These are phyloP conservation scores for Hirtodrosophila duncani DNA, from an alignment of 2,888 invertebrate genomes.

Conservation along the genomic window DNA sequence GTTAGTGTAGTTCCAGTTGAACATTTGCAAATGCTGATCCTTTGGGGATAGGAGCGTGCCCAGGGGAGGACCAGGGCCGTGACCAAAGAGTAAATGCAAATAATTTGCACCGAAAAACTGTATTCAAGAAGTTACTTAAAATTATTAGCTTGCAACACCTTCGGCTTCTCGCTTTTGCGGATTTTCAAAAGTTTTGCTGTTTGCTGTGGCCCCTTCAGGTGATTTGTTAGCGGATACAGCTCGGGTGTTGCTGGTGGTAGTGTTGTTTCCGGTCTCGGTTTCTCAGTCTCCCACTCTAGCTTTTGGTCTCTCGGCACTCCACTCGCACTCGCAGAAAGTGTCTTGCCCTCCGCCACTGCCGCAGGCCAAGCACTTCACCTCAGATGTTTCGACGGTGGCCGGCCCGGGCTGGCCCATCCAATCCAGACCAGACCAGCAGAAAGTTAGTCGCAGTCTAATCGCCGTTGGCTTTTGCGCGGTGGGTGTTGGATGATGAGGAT, in stretches of 20 bases:
- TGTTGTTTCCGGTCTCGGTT: slow-evolving; percentile 7
- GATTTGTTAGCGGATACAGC: slow-evolving; percentile 5
- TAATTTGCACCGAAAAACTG: too few relatives aligned
- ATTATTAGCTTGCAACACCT: slow-evolving; percentile 13
- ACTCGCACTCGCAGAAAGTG: too few relatives aligned
- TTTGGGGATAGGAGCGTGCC: too few relatives aligned
- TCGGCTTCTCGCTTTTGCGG: neutral
- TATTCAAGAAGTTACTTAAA: slow-evolving; percentile 8
- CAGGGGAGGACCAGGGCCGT: too few relatives aligned
- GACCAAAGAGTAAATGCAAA: too few relatives aligned
- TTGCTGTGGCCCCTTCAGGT: slow-evolving; percentile 3
- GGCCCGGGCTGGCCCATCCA: neutral
- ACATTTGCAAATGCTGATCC: too few relatives aligned
- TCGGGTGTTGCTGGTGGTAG: slow-evolving; percentile 8
- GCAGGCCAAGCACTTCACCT: neutral
- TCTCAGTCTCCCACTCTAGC: neutral
- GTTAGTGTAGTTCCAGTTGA: too few relatives aligned
- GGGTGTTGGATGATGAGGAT: neutral
- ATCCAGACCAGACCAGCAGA: neutral
- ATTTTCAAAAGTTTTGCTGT: slow-evolving; percentile 2
- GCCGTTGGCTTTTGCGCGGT: slow-evolving; percentile 5
- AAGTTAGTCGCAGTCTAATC: slow-evolving; percentile 8
- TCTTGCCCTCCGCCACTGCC: neutral
- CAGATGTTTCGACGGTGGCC: slow-evolving; percentile 8
- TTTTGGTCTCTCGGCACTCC: too few relatives aligned